Percentiles rank a stretch among this genome's conserved stretches.
Evolutionary conservation across 2,888 invertebrate genomes (phyloP).

Genomic region (Bimastos eiseni): DNA sequence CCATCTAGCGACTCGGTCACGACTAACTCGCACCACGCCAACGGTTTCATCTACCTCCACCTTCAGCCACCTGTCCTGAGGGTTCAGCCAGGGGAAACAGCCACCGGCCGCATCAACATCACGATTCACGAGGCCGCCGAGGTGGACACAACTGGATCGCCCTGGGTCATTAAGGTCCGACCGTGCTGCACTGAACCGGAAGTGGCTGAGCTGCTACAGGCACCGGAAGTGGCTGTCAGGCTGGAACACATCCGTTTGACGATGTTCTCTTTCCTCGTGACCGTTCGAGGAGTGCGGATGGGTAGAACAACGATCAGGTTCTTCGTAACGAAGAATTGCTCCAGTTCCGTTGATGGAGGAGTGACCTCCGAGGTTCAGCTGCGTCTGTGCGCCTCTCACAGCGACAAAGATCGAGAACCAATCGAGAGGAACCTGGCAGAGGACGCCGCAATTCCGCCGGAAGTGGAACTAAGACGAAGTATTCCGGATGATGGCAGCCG

Average conservation of each 20-base stretch:
- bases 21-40: constrained; percentile 9
- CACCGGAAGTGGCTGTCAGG: not conserved
- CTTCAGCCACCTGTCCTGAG: constrained; percentile 26
- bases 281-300: constrained; percentile 29
- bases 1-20: not conserved
- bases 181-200: constrained; percentile 30
- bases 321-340: constrained; percentile 32
- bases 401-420: not conserved
- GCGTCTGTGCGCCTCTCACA: not conserved
- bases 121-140: constrained; percentile 29
- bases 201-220: constrained; percentile 9
- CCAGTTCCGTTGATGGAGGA: not conserved
- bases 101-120: constrained; percentile 26
- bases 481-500: not conserved
- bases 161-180: constrained; percentile 24
- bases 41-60: constrained; percentile 29
- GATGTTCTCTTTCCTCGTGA: constrained; percentile 3
- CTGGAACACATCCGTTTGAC: not conserved
- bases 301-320: constrained; percentile 37
- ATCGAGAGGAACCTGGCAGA: not conserved
- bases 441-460: not conserved
- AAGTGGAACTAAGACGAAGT: not conserved
- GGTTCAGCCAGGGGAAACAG: not conserved
- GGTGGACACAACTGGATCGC: not conserved
- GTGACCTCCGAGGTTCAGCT: not conserved